Evolutionary conservation across 2,888 invertebrate species (phyloP), one percentile per base, ranked within the genome.

Genomic region (Megastigmus dorsalis): DNA sequence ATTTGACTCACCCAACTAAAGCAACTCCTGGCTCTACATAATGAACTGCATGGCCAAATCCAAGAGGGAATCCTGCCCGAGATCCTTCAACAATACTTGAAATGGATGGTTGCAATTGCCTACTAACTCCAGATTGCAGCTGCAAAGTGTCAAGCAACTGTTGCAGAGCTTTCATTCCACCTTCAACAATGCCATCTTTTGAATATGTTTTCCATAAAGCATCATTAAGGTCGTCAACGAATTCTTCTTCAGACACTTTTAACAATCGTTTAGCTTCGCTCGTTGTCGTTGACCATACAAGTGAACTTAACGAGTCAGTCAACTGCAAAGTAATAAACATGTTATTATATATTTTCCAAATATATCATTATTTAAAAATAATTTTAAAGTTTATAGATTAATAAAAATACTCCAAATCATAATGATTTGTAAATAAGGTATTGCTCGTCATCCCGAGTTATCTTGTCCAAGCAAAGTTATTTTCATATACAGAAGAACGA

Each of bases 231-330:
- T 93, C 93, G 86, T 97, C 95, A 0, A 97, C 93, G 89, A 99
- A 99, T 77, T 93, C 92, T 67, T 95, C 93, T 0, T 94, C 92
- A 0, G 93, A 86, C 79, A 97, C 86, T 23, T 90, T 85, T 52
- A 95, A 86, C 26, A 99, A 89, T 66, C 92, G 87, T 82, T 95
- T 93, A 0, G 97, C 96, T 82, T 95, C 91, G 23, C 92, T 90
- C 2, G 91, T 90, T 43, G 93, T 92, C 0, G 95, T 95, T 18
- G 95, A 94, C 99, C 99, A 99, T 1, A 99, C 98, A n/a, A 99
- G 89, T 0, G 97, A 98, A 83, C 97, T 96, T 52, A 92, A 89
- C 18, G 90, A 90, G 30, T 93, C 90, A 78, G 92, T 93, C 23
- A 98, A 86, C 92, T 93, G 83, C 45, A 85, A 84, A 79, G 76